Percentiles rank a stretch among this genome's conserved stretches.
These are phyloP conservation scores for Nyctibius grandis DNA, from an alignment of 2,797 vertebrate species.

Conservation along the genomic window DNA sequence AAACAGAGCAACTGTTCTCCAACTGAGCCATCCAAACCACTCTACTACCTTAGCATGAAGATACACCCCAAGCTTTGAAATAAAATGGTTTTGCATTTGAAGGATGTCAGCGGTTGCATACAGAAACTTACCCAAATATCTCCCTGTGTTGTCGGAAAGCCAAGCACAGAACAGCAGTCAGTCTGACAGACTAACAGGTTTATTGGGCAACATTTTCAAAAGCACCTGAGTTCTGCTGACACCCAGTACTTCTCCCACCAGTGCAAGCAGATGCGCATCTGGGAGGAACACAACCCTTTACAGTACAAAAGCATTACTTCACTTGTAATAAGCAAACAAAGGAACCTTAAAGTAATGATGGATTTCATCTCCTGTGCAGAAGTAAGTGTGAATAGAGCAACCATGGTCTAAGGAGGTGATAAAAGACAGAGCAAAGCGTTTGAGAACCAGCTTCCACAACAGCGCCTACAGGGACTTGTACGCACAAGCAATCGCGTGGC, in stretches of 20 bases:
- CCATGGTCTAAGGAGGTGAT: neutral
- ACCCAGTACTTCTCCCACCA: neutral
- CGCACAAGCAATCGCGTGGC: accelerated
- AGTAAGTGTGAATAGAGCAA: neutral
- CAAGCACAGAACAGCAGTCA: neutral
- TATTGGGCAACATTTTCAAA: neutral
- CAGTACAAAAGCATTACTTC: neutral
- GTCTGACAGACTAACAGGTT: neutral
- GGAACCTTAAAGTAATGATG: neutral
- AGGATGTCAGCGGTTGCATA: neutral
- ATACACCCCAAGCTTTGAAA: neutral
- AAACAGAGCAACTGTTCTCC: neutral
- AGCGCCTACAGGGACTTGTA: neutral
- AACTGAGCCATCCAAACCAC: neutral
- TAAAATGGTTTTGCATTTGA: accelerated
- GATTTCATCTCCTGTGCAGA: neutral
- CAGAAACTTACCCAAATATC: neutral
- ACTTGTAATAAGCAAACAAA: neutral
- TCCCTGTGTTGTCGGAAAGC: accelerated
- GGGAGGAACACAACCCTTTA: neutral
- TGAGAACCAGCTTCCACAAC: neutral
- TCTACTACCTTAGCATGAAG: neutral
- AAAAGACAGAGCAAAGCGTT: neutral
- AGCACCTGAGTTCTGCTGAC: neutral
- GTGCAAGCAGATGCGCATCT: accelerated